Evolutionary conservation across 2,888 invertebrate genomes (phyloP).

Genomic region (Noctua fimbriata): DNA sequence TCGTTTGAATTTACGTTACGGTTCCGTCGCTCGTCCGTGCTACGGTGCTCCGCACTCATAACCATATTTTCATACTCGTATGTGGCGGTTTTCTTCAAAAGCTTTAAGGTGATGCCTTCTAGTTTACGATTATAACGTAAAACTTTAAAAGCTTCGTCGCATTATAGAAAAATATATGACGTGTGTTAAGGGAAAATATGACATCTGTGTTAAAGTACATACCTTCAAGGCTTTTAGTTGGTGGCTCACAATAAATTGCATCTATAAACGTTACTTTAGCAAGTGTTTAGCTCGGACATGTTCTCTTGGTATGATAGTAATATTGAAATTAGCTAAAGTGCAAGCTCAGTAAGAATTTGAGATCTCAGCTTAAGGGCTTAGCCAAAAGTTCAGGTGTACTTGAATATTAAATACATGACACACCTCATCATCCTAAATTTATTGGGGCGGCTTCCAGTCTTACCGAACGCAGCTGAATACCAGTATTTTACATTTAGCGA

Average conservation of each 20-base stretch:
- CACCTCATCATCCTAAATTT: too few relatives aligned
- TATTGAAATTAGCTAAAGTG: not conserved
- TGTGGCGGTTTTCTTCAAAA: constrained; percentile 17
- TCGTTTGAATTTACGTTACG: not conserved
- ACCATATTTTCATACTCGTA: constrained; percentile 21
- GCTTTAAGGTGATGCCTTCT: constrained; percentile 19
- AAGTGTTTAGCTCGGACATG: not conserved
- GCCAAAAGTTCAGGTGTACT: too few relatives aligned
- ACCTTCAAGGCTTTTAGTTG: constrained; percentile 4
- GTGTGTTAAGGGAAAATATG: constrained; percentile 29
- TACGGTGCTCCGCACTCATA: not conserved
- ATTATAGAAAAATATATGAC: constrained; percentile 53
- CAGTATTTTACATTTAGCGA: too few relatives aligned
- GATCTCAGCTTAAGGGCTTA: not conserved
- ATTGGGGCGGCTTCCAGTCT: too few relatives aligned
- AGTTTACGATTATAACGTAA: constrained; percentile 43
- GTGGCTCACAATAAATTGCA: not conserved
- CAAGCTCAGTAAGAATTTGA: not conserved
- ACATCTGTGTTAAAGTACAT: constrained; percentile 1
- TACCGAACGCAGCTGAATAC: too few relatives aligned
- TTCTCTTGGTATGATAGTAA: not conserved
- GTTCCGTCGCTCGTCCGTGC: not conserved
- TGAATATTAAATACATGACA: not conserved
- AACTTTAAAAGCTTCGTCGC: constrained; percentile 59
- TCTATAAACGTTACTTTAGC: not conserved